Conservation (phyloP, 2,797 vertebrate genomes). For the Helicolenus hilgendorfi region DNA sequence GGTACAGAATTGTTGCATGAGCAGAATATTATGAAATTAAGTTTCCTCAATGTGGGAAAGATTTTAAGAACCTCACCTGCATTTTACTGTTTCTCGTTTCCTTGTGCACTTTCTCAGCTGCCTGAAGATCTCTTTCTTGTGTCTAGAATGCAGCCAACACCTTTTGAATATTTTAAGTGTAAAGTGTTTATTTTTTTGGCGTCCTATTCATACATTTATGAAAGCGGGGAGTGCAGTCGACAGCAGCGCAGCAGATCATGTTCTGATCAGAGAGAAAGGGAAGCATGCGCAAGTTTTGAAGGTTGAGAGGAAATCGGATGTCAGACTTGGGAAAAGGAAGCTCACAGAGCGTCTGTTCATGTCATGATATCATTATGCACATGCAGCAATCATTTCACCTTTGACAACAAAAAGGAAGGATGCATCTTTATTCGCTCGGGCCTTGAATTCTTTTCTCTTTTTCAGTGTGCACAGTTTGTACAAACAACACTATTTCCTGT, state of each 20-base stretch:
- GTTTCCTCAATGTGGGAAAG: slow-evolving; percentile 2
- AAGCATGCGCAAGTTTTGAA: slow-evolving; percentile 30
- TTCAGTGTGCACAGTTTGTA: not conserved
- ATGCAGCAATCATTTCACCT: slow-evolving; percentile 9
- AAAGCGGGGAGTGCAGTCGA: slow-evolving; percentile 42
- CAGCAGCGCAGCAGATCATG: slow-evolving; percentile 23
- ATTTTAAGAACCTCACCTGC: not conserved
- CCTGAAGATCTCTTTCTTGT: not conserved
- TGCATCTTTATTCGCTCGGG: not conserved
- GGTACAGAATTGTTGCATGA: not conserved
- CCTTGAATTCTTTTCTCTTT: slow-evolving; percentile 7
- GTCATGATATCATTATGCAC: not conserved
- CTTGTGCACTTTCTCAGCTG: not conserved
- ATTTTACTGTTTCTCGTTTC: not conserved
- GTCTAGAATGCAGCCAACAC: slow-evolving; percentile 6
- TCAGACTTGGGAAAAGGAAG: slow-evolving; percentile 15
- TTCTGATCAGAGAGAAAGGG: slow-evolving; percentile 21
- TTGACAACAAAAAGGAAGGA: not conserved
- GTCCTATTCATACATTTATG: slow-evolving; percentile 56
- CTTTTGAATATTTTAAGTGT: slow-evolving; percentile 64
- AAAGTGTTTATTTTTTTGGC: slow-evolving; percentile 56
- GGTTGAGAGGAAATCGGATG: slow-evolving; percentile 44
- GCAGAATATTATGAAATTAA: not conserved
- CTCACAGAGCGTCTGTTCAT: slow-evolving; percentile 15
- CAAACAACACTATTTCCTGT: slow-evolving; percentile 24